Conservation (phyloP, 2,888 invertebrate species). For the Bruchidius siliquastri region DNA sequence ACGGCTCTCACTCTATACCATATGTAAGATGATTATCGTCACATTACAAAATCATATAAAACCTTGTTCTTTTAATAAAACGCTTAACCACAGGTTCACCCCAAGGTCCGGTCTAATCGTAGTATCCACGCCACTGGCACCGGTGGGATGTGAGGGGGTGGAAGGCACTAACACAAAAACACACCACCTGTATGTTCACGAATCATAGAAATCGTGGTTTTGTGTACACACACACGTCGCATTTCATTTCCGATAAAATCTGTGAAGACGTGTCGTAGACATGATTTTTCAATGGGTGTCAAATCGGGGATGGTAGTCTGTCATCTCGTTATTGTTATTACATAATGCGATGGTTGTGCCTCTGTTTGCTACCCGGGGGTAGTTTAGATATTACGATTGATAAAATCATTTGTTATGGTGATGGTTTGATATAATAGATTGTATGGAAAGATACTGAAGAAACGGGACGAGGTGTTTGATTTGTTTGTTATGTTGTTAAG, state of each 20-base stretch:
- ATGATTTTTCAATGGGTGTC: background rate
- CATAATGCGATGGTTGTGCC: background rate
- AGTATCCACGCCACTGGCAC: background rate
- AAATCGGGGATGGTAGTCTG: background rate
- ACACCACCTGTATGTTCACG: background rate
- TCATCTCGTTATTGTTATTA: background rate
- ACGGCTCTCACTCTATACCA: no score
- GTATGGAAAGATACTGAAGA: background rate
- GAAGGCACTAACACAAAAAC: conserved; percentile 17
- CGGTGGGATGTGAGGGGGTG: conserved; percentile 12
- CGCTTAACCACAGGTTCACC: no score
- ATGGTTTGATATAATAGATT: background rate
- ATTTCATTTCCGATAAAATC: conserved; percentile 45
- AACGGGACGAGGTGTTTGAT: background rate
- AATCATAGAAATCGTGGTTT: conserved; percentile 10
- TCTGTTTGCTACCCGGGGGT: background rate
- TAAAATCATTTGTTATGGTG: background rate
- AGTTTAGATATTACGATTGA: background rate
- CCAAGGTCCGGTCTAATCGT: background rate
- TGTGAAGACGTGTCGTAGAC: conserved; percentile 7
- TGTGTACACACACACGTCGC: conserved; percentile 38
- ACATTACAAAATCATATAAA: no score
- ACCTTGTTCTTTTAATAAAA: no score
- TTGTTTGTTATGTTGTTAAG: background rate
- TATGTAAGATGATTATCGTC: no score